Evolutionary conservation across 1,140 invertebrate genomes (phyloP), one percentile per base, ranked within the genome.

Genomic region (Drosophila auraria): DNA sequence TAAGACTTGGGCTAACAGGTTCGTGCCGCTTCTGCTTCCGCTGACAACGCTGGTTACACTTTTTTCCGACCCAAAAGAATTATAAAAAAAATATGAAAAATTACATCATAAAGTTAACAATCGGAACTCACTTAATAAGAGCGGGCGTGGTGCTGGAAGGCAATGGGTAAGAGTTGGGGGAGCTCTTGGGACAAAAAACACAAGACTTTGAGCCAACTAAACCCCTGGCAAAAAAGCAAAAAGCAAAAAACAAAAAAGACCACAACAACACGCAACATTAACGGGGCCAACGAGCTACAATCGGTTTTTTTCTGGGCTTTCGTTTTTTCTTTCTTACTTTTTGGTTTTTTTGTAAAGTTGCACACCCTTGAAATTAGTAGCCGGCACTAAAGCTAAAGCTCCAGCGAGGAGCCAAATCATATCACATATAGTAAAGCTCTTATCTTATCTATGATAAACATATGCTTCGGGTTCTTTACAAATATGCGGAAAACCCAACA

Each of bases 401-500:
- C 44, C 9, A 63, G 51, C 59, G 15, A 57, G 33, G n/a, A 56
- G 44, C 64, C 45, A 69, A 50, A 70, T 62, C 54, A 75, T 76
- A 77, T 77, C 74, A 77, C 49, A 57, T 53, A 47, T 56, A 47
- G 33, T 30, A 30, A 30, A 30, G 14, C 45, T 36, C 54, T 77
- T 77, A 77, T 77, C 74, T 77, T 77, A 77, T 77, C 74, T 77
- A 77, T 77, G 62, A 77, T 77, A 68, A 77, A 77, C 74, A 38
- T 51, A 53, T 66, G 68, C 68, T 71, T n/a, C 33, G 63, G 47
- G 49, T 11, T 45, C 38, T 20, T 14, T 4, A 23, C 14, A 73
- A 73, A 60, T 42, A 60, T 42, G 70, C 70, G 68, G 70, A 72
- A 73, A 72, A 72, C 23, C 69, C 9, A 14, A 44, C 11, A 44